These are phyloP conservation scores for Saguinus imperator DNA, from an alignment of 2,113 vertebrate species.

Conservation along the genomic window DNA sequence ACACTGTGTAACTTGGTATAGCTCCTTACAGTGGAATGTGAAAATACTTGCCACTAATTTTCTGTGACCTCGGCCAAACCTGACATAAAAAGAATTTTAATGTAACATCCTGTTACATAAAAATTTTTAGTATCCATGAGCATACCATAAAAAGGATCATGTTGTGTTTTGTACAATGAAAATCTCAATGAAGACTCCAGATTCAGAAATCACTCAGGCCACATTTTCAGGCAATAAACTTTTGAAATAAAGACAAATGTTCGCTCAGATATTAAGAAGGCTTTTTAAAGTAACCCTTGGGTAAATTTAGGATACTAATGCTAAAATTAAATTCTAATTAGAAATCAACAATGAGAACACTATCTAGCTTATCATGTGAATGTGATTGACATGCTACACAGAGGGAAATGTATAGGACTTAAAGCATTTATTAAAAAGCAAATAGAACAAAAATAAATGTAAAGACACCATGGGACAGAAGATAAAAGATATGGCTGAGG, in stretches of 20 bases:
- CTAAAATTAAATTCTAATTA: conserved; percentile 32
- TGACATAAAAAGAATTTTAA: background rate
- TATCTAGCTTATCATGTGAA: background rate
- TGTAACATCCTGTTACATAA: background rate
- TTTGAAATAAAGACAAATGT: background rate
- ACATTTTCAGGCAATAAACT: background rate
- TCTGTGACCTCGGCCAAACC: background rate
- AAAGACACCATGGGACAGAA: background rate
- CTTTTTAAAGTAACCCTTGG: background rate
- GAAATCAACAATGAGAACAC: background rate
- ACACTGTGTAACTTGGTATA: background rate
- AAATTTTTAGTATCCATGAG: background rate
- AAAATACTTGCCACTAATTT: background rate
- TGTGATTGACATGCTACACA: background rate
- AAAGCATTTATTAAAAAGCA: conserved; percentile 24
- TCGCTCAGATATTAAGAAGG: conserved; percentile 35
- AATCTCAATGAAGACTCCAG: background rate
- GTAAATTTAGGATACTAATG: background rate
- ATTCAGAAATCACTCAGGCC: background rate
- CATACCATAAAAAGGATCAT: background rate
- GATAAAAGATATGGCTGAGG: background rate
- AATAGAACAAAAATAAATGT: conserved; percentile 18
- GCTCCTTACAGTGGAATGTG: background rate
- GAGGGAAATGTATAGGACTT: background rate
- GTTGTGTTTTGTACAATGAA: background rate